These are phyloP conservation scores for Natrix natrix DNA, from an alignment of 2,797 vertebrate genomes.

Conservation along the genomic window DNA sequence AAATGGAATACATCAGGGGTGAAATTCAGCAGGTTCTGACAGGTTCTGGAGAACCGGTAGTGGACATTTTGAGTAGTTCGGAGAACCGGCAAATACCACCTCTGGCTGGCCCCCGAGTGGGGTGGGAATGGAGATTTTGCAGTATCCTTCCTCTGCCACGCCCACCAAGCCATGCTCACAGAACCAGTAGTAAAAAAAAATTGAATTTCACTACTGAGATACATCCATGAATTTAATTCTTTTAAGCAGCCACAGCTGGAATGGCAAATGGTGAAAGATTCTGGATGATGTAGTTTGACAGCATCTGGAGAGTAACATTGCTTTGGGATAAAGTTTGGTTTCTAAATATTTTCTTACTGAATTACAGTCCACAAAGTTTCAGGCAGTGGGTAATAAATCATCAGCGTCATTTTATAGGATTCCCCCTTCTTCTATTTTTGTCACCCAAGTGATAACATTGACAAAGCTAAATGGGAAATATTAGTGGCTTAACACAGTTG, in stretches of 20 bases:
- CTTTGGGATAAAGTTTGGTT: background rate
- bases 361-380: background rate
- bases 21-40: no score
- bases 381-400: background rate
- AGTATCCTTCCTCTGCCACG: no score
- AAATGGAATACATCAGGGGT: background rate
- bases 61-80: no score
- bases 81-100: no score
- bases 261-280: background rate
- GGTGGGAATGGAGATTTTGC: no score
- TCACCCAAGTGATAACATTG: conserved; percentile 58
- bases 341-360: background rate
- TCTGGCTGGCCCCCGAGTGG: no score
- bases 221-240: background rate
- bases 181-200: no score
- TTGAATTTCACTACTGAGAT: background rate
- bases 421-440: conserved; percentile 36
- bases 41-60: no score
- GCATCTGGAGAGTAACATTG: background rate
- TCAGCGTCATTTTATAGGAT: conserved; percentile 15
- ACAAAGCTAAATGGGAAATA: conserved; percentile 60
- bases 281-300: background rate
- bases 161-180: no score
- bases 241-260: background rate
- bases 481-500: conserved; percentile 49